phyloP scores from a whole-genome alignment of 1,140 invertebrate genomes.

The Drosophila athabasca region DNA sequence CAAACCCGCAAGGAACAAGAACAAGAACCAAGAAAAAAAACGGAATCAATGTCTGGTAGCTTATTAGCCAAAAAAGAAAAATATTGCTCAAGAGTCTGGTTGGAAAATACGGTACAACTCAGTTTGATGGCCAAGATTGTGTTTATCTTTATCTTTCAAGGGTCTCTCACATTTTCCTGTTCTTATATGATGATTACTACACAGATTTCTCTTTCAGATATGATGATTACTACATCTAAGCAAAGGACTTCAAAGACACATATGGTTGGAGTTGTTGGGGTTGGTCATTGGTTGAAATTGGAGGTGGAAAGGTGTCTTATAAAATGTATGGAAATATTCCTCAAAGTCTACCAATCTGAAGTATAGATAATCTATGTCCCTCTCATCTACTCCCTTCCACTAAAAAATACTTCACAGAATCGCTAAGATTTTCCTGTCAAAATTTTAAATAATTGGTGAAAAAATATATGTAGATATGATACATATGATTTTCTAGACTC shows the following conservation, averaged over 20 bases:
- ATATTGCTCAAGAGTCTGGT: constrained; percentile 16
- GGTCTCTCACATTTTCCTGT: no score
- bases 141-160: not conserved
- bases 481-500: no score
- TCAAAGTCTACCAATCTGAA: no score
- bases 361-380: no score
- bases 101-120: constrained; percentile 19
- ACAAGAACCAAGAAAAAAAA: constrained; percentile 17
- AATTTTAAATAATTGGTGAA: not conserved
- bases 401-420: no score
- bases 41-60: constrained; percentile 71
- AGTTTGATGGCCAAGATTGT: constrained; percentile 15
- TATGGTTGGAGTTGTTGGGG: not conserved
- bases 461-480: not conserved
- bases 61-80: constrained; percentile 53
- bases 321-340: not conserved
- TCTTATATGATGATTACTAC: no score
- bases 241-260: constrained; percentile 24
- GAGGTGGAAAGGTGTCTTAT: not conserved
- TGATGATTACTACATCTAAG: constrained; percentile 22
- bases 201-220: no score
- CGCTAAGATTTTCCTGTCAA: not conserved
- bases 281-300: no score
- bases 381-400: no score
- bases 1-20: constrained; percentile 2